Base-by-base conservation (phyloP, 1,140 invertebrate genomes). In the Anastrepha ludens region DNA sequence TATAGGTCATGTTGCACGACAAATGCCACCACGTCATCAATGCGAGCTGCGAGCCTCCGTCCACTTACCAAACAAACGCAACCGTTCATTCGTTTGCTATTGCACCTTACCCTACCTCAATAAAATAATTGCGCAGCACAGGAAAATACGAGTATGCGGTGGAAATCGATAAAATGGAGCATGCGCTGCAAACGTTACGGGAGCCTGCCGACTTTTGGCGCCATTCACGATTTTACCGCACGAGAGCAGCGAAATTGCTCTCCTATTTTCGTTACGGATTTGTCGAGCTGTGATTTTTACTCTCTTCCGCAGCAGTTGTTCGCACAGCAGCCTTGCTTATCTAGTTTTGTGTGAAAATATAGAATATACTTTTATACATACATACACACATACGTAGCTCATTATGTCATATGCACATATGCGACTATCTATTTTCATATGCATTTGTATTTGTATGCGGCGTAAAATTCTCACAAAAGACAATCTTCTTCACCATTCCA, bases 51-150 rank as follows among this genome's bases (percentile, higher is more conserved):
- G 13, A 20, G 17, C 5, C 3, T 20, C n/a, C 64, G 29, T 44
- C 47, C 74, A 55, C 74, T 20, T 5, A 44, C 11, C 67, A 44
- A n/a, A 67, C 29, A 44, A 39, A 55, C 9, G 13, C 47, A 50
- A 78, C 47, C 74, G n/a, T 9, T 2, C 41, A 3, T 41, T 4
- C 0, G 2, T 4, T 29, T 29, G 29, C 50, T 20, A 8, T 29
- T 11, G 8, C 17, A 81, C 47, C 74, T 55, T 81, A 81, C 74
- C 74, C 50, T 50, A 58, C 44, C 74, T 9, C 74, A 81, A 81
- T 44, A 81, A 55, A 81, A 55, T 9, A 58, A 81, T 81, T 81
- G 74, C 74, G 74, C 74, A 81, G 44, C 74, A 81, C 44, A 50
- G 8, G n/a, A 5, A 81, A 81, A 20, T 55, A 11, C 29, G 9